Evolutionary conservation across 2,113 vertebrate species (phyloP).

Genomic region (Daubentonia madagascariensis): DNA sequence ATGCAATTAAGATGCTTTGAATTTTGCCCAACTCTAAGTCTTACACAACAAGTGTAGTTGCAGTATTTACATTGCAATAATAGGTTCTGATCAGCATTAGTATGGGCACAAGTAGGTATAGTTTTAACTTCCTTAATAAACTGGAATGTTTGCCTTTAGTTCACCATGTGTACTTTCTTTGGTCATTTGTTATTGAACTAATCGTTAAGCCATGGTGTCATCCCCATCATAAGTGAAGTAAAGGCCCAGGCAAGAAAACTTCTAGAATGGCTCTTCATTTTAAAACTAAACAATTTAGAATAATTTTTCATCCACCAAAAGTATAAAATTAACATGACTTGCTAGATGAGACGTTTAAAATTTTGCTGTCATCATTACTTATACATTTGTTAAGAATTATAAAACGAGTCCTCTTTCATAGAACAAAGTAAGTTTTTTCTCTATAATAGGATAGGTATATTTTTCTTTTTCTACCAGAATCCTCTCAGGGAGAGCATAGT

Average conservation of each 20-base stretch:
- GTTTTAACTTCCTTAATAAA: conserved; percentile 40
- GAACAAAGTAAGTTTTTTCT: neutral
- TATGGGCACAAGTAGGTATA: neutral
- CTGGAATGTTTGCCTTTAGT: conserved; percentile 14
- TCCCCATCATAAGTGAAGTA: neutral
- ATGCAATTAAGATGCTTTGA: neutral
- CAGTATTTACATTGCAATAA: neutral
- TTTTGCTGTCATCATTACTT: neutral
- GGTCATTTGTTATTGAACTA: neutral
- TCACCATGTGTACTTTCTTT: neutral
- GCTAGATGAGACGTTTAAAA: neutral
- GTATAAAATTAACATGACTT: neutral
- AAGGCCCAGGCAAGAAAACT: neutral
- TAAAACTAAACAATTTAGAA: neutral
- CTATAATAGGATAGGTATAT: neutral
- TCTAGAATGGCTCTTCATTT: neutral
- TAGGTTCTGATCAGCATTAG: conserved; percentile 18
- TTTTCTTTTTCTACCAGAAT: neutral
- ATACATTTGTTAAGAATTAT: neutral
- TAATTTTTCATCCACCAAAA: neutral
- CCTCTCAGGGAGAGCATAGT: neutral
- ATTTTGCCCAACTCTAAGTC: conserved; percentile 7
- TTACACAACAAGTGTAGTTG: neutral
- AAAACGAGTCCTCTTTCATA: neutral
- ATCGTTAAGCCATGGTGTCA: neutral